Percentiles rank a stretch among this genome's conserved stretches.
Evolutionary conservation across 1,140 invertebrate genomes (phyloP).

Genomic region (Rhagoletis zephyria): DNA sequence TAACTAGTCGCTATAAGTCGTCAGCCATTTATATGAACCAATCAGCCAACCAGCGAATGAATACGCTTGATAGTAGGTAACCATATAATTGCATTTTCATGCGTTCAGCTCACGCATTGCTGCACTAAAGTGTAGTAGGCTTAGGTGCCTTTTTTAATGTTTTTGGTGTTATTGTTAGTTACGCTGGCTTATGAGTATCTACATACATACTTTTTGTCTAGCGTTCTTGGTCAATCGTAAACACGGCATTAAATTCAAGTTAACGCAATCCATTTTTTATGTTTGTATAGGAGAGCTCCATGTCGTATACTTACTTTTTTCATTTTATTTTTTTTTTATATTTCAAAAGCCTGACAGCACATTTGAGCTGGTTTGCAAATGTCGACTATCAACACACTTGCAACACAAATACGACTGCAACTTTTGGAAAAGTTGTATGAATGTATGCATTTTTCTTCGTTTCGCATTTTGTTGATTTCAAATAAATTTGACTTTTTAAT

Average conservation of each 20-base stretch:
- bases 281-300: not conserved
- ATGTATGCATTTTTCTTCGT: not conserved
- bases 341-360: not conserved
- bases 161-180: not conserved
- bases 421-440: not conserved
- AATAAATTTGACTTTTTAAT: conserved; percentile 15
- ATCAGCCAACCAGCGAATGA: conserved; percentile 48
- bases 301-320: not conserved
- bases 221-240: conserved; percentile 4
- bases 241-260: conserved; percentile 19
- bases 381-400: not conserved
- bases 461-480: not conserved
- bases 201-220: not conserved
- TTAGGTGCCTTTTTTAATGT: not conserved
- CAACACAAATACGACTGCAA: not conserved
- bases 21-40: conserved; percentile 37
- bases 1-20: conserved; percentile 12
- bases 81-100: conserved; percentile 36
- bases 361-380: not conserved
- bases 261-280: conserved; percentile 25
- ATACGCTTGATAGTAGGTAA: not conserved
- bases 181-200: not conserved
- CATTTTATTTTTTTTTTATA: not conserved
- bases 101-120: conserved; percentile 2
- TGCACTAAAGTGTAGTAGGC: not conserved